Evolutionary conservation across 2,888 invertebrate species (phyloP).

Genomic region (Cotesia congregata): DNA sequence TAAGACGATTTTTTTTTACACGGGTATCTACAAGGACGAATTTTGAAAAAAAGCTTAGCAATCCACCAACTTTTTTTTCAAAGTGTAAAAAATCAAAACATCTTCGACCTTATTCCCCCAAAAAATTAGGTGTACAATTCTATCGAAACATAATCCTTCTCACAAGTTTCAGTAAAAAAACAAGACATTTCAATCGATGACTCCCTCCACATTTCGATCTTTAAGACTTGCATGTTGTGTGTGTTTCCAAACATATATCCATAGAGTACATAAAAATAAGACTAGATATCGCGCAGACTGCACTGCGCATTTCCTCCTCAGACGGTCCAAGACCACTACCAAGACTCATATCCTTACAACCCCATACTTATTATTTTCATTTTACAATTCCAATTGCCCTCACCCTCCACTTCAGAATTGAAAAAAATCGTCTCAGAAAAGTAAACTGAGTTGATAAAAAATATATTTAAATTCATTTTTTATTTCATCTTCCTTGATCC

Average conservation of each 20-base stretch:
- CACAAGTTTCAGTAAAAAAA: background rate
- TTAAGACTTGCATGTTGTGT: slow-evolving; percentile 9
- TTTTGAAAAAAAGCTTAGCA: no score
- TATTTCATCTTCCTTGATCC: background rate
- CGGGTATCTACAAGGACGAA: no score
- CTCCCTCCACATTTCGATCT: background rate
- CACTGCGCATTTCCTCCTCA: slow-evolving; percentile 63
- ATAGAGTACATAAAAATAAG: slow-evolving; percentile 3
- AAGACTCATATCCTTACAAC: slow-evolving; percentile 20
- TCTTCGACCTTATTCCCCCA: no score
- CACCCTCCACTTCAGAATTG: slow-evolving; percentile 15
- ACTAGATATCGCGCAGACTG: slow-evolving; percentile 60
- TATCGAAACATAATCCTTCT: no score
- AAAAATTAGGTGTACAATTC: no score
- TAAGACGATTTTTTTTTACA: no score
- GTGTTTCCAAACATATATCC: slow-evolving; percentile 26
- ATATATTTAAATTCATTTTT: background rate
- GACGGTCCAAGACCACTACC: slow-evolving; percentile 42
- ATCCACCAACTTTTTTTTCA: no score
- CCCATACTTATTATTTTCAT: slow-evolving; percentile 66
- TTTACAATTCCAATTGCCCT: slow-evolving; percentile 63
- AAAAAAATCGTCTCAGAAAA: background rate
- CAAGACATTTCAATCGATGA: background rate
- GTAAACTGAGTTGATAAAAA: background rate
- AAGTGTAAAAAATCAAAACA: no score